Percentiles rank a stretch among this genome's conserved stretches.
These are phyloP conservation scores for Onychomys arenicola DNA, from an alignment of 2,797 vertebrate species.

Conservation along the genomic window DNA sequence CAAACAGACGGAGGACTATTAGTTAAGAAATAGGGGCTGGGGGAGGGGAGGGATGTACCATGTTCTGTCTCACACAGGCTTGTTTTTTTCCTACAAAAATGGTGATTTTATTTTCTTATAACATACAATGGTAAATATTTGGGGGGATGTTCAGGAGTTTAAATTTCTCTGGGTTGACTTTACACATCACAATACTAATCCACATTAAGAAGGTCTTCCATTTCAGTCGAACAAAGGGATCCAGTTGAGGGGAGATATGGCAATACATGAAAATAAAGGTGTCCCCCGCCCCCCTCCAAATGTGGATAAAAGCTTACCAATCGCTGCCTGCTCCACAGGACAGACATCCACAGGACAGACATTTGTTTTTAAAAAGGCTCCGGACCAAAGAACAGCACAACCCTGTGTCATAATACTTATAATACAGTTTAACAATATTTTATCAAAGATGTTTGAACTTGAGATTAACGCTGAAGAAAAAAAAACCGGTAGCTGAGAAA, in stretches of 20 bases:
- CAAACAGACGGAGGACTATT: neutral
- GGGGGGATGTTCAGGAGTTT: constrained; percentile 87
- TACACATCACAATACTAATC: constrained; percentile 93
- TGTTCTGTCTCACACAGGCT: constrained; percentile 32
- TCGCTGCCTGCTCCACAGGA: constrained; percentile 93
- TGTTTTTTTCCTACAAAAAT: constrained; percentile 87
- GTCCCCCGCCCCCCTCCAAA: constrained; percentile 84
- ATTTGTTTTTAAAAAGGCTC: constrained; percentile 87
- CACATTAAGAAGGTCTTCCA: constrained; percentile 89
- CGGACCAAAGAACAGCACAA: constrained; percentile 89
- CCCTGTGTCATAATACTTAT: constrained; percentile 86
- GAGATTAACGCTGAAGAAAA: constrained; percentile 73
- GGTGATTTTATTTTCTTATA: constrained; percentile 94
- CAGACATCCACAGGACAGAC: constrained; percentile 88
- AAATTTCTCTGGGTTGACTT: constrained; percentile 92
- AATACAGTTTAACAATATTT: constrained; percentile 88
- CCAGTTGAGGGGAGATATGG: constrained; percentile 87
- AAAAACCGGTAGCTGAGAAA: constrained; percentile 86
- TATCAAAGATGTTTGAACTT: constrained; percentile 84
- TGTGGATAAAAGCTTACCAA: constrained; percentile 87
- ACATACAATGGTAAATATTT: constrained; percentile 94
- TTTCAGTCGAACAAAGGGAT: constrained; percentile 92
- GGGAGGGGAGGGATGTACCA: neutral
- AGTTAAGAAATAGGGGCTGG: neutral
- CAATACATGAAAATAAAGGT: constrained; percentile 87